Evolutionary conservation across 2,797 vertebrate species (phyloP).

Genomic region (Anniella stebbinsi): DNA sequence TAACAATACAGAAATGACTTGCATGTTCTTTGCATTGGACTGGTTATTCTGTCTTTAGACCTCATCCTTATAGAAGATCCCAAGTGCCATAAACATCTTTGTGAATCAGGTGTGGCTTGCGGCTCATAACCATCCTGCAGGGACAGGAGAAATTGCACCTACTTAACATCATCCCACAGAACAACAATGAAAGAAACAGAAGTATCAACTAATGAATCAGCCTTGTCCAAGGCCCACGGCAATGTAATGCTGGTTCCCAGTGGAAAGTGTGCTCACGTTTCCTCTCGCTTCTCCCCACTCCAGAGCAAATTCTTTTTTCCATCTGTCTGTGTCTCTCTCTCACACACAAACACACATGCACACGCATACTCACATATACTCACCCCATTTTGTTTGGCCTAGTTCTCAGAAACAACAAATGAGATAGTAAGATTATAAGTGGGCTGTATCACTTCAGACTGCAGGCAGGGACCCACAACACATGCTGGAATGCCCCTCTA

Average conservation of each 20-base stretch:
- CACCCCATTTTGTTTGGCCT: neutral
- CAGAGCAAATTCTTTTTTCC: neutral
- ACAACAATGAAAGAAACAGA: conserved; percentile 1
- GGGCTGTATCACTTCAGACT: neutral
- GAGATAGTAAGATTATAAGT: too few species aligned
- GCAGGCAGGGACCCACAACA: neutral
- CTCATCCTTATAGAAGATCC: neutral
- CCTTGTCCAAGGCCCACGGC: neutral
- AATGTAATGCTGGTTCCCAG: neutral
- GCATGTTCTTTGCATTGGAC: neutral
- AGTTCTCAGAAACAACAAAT: neutral
- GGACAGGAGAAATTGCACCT: neutral
- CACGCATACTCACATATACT: too few species aligned
- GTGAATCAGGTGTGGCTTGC: neutral
- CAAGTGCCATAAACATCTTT: neutral
- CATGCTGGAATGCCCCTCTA: neutral
- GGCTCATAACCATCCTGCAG: neutral
- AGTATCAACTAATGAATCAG: neutral
- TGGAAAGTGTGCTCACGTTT: neutral
- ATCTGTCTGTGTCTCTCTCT: neutral
- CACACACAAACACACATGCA: neutral
- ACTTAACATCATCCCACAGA: neutral
- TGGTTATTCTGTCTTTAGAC: neutral
- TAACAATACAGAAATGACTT: conserved; percentile 18
- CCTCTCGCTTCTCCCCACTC: neutral